Percentiles rank a stretch among this genome's conserved stretches.
These are phyloP conservation scores for Erebia ligea DNA, from an alignment of 2,888 invertebrate species.

Conservation along the genomic window DNA sequence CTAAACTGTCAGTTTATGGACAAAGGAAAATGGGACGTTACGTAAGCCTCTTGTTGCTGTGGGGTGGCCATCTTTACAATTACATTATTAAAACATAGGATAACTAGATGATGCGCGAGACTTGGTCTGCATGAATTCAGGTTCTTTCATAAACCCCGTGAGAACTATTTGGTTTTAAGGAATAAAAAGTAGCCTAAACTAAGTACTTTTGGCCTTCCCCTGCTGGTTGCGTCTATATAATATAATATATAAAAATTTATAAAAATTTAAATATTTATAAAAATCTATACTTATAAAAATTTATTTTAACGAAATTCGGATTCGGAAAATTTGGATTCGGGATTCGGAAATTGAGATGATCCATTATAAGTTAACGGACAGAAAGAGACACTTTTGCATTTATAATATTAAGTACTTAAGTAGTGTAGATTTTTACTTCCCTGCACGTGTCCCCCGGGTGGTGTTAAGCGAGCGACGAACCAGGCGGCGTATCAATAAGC, in stretches of 20 bases:
- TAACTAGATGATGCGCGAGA: not conserved
- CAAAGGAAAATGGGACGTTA: constrained; percentile 33
- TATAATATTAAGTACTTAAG: not conserved
- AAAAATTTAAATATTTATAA: too few relatives aligned
- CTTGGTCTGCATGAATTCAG: not conserved
- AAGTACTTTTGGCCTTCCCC: too few relatives aligned
- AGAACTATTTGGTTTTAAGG: too few relatives aligned
- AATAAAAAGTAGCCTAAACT: not conserved
- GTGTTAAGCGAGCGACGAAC: too few relatives aligned
- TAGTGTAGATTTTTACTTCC: not conserved
- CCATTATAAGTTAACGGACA: not conserved
- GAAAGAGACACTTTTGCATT: not conserved
- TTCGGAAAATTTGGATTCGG: too few relatives aligned
- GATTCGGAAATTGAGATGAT: too few relatives aligned
- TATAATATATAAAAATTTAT: too few relatives aligned
- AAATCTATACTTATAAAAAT: too few relatives aligned
- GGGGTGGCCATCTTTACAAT: not conserved
- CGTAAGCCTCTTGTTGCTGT: constrained; percentile 27
- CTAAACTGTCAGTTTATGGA: constrained; percentile 37
- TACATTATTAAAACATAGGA: not conserved
- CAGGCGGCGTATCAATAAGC: too few relatives aligned
- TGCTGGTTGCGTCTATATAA: too few relatives aligned
- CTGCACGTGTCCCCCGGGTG: too few relatives aligned
- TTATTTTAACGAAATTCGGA: too few relatives aligned
- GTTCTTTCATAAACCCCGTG: not conserved